A percentile compares a stretch with the other conserved stretches of the same genome.
Evolutionary conservation across 2,888 invertebrate genomes (phyloP).

Genomic region (Choreutis nemorana): DNA sequence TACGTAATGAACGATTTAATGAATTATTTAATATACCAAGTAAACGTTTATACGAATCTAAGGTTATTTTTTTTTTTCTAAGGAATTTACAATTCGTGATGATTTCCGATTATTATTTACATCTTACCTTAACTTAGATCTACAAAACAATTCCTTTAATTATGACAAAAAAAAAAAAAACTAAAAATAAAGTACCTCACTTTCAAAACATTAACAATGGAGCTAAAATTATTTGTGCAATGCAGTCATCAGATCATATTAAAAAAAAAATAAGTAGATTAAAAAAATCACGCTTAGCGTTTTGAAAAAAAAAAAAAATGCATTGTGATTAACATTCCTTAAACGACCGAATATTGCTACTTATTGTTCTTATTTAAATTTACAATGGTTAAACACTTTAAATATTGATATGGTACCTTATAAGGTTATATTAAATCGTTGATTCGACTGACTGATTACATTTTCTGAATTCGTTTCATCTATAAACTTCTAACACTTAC

Average conservation of each 20-base stretch:
- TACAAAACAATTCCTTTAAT: conserved; percentile 22
- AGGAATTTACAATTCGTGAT: conserved; percentile 43
- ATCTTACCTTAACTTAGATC: conserved; percentile 21
- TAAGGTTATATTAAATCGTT: conserved; percentile 53
- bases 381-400: conserved; percentile 58
- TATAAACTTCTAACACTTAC: conserved; percentile 40
- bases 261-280: conserved; percentile 3
- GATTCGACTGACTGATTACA: conserved; percentile 34
- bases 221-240: not conserved
- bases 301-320: not conserved
- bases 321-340: conserved; percentile 15
- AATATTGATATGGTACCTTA: conserved; percentile 66
- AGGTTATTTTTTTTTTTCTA: conserved; percentile 21
- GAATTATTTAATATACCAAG: conserved; percentile 15
- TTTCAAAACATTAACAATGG: not conserved
- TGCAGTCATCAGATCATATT: conserved; percentile 23
- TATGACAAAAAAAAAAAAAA: conserved; percentile 1
- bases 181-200: conserved; percentile 10
- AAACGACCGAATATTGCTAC: conserved; percentile 48
- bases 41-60: conserved; percentile 49
- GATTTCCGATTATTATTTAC: conserved; percentile 52
- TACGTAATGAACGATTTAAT: conserved; percentile 56
- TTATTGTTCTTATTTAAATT: conserved; percentile 53
- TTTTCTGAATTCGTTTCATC: conserved; percentile 30
- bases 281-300: conserved; percentile 4